These are phyloP conservation scores for Ceyx erithaca DNA, from an alignment of 2,797 vertebrate species.

Conservation along the genomic window DNA sequence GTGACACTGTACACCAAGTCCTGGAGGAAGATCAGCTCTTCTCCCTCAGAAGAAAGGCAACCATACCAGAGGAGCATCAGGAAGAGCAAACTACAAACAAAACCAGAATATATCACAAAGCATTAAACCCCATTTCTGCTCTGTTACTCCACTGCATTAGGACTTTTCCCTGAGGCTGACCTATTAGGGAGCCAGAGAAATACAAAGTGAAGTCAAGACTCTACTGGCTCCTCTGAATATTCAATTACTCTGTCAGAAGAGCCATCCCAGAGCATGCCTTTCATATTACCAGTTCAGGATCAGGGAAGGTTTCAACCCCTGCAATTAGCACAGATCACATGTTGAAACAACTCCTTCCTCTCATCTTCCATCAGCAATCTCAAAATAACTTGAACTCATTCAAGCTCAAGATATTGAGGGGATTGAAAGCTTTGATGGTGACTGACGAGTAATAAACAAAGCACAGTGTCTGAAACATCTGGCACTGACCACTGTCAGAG, in stretches of 20 bases:
- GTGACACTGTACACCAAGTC: background rate
- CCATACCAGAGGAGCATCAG: background rate
- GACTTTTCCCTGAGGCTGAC: background rate
- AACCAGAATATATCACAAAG: background rate
- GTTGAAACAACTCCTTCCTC: conserved; percentile 34
- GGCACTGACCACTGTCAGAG: background rate
- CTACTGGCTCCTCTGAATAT: background rate
- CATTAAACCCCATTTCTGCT: background rate
- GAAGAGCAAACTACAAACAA: background rate
- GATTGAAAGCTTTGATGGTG: background rate
- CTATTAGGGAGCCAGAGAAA: background rate
- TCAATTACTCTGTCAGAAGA: conserved; percentile 21
- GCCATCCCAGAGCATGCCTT: background rate
- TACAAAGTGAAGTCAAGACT: background rate
- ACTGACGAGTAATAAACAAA: background rate
- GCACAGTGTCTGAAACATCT: background rate
- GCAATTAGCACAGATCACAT: conserved; percentile 27
- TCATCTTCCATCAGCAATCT: background rate
- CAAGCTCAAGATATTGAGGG: conserved; percentile 40
- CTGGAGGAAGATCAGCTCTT: background rate
- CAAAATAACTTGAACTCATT: conserved; percentile 4
- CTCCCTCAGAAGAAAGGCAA: background rate
- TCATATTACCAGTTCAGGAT: background rate
- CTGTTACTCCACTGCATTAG: background rate
- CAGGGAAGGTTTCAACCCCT: background rate